Percentiles rank a stretch among this genome's conserved stretches.
phyloP scores from a whole-genome alignment of 2,113 vertebrate genomes.

The Myrmecophaga tridactyla region DNA sequence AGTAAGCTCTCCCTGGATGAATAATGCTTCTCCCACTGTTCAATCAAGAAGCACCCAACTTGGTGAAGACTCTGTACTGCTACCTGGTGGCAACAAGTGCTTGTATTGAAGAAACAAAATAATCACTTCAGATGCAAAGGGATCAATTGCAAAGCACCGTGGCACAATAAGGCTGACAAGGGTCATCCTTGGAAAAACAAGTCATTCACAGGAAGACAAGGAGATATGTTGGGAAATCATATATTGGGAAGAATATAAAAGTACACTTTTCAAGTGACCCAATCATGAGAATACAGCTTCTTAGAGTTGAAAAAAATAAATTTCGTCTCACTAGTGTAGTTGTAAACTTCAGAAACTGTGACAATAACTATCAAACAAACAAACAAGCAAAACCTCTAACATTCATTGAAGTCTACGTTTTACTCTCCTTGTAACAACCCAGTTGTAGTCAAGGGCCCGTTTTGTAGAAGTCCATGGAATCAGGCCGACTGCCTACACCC shows the following conservation, averaged over 20 bases:
- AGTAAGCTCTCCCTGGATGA: too few species aligned
- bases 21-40: rapidly evolving
- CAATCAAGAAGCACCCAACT: neutral
- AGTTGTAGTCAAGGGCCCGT: neutral
- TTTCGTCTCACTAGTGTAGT: neutral
- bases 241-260: neutral
- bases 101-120: neutral
- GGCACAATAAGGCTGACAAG: neutral
- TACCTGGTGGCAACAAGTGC: neutral
- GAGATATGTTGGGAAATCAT: neutral
- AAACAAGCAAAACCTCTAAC: too few species aligned
- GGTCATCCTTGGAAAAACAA: neutral
- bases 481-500: too few species aligned
- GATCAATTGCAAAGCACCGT: neutral
- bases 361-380: neutral
- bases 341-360: neutral
- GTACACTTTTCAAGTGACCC: neutral
- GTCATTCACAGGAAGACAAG: neutral
- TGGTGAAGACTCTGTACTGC: neutral
- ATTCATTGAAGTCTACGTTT: neutral
- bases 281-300: neutral
- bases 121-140: neutral
- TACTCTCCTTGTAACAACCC: neutral
- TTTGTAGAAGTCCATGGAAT: neutral
- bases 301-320: neutral